These are phyloP conservation scores for Bradypus variegatus DNA, from an alignment of 2,797 vertebrate genomes.

Conservation along the genomic window DNA sequence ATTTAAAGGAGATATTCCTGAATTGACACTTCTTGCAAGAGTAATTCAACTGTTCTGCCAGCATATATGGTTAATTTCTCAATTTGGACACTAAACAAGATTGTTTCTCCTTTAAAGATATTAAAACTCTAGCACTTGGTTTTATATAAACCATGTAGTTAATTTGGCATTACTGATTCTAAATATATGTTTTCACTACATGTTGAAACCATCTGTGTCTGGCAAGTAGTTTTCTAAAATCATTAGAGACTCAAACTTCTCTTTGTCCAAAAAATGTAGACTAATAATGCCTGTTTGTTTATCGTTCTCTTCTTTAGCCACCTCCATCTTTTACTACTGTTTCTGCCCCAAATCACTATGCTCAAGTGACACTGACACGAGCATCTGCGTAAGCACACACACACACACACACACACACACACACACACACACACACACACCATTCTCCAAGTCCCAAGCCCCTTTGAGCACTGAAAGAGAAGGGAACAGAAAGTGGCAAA, in stretches of 20 bases:
- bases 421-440: accelerated
- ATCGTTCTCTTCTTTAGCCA: not conserved
- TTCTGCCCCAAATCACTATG: not conserved
- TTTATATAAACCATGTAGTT: not conserved
- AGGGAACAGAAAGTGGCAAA: not conserved
- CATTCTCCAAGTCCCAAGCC: not conserved
- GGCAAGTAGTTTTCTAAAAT: not conserved
- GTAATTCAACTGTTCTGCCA: not conserved
- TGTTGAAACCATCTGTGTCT: not conserved
- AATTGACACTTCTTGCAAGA: not conserved
- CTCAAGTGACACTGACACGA: not conserved
- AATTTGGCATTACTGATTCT: not conserved
- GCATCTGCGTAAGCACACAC: accelerated
- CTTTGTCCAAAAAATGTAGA: not conserved
- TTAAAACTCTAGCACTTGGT: not conserved
- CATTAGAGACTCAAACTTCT: not conserved
- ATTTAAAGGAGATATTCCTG: not conserved
- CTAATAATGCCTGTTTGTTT: not conserved
- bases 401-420: not conserved
- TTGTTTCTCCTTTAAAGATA: not conserved
- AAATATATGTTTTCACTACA: not conserved
- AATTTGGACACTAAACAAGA: not conserved
- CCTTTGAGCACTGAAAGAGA: accelerated
- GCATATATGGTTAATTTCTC: not conserved
- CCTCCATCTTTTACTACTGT: accelerated